Conservation (phyloP, 2,113 vertebrate genomes). For the Budorcas taxicolor region DNA sequence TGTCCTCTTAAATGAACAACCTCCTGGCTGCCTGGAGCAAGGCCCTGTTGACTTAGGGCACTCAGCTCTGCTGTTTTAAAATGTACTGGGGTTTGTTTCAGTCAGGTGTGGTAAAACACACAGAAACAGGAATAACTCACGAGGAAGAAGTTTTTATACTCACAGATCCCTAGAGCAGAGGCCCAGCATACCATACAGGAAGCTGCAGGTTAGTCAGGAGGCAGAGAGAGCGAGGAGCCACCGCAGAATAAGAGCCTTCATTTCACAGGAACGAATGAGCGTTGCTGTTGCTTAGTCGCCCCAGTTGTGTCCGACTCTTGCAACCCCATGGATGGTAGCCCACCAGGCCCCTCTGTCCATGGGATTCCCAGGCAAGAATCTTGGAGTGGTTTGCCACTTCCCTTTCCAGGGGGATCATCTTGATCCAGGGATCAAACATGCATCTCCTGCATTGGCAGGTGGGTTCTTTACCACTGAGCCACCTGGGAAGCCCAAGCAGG, state of each 20-base stretch:
- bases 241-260: background rate
- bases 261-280: background rate
- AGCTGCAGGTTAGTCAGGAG: background rate
- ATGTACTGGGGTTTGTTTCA: background rate
- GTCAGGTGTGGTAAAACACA: background rate
- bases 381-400: background rate
- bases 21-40: background rate
- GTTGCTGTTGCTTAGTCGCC: fast-evolving
- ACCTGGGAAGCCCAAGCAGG: background rate
- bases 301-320: background rate
- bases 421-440: background rate
- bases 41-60: fast-evolving
- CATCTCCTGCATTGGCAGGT: background rate
- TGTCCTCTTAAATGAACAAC: background rate
- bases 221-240: fast-evolving
- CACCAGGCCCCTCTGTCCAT: background rate
- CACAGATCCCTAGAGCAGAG: background rate
- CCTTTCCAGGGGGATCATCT: background rate
- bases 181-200: fast-evolving
- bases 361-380: background rate
- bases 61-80: background rate
- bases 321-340: background rate
- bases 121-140: background rate
- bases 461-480: background rate
- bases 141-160: background rate